phyloP scores from a whole-genome alignment of 2,797 vertebrate genomes.

The Gymnoscopelus microlampas region DNA sequence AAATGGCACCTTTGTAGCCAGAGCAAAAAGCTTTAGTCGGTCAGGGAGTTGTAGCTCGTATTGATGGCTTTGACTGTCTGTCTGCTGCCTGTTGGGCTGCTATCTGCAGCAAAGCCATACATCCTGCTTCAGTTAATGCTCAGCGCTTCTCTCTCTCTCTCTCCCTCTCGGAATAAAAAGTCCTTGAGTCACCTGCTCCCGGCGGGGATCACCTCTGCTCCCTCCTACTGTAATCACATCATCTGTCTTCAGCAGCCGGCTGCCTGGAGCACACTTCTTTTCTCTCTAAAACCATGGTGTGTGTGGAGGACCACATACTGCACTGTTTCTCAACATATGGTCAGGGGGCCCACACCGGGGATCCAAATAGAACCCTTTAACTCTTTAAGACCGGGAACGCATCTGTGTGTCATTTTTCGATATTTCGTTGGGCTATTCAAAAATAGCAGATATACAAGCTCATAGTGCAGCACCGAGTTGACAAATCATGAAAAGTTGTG shows the following conservation, averaged over 20 bases:
- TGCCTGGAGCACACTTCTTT: conserved; percentile 22
- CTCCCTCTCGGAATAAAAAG: conserved; percentile 36
- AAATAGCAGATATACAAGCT: too few species aligned
- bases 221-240: conserved; percentile 63
- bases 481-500: too few species aligned
- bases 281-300: conserved; percentile 20
- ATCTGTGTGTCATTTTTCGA: too few species aligned
- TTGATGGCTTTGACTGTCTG: background rate
- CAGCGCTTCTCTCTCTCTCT: conserved; percentile 11
- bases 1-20: conserved; percentile 1
- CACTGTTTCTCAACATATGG: conserved; percentile 2
- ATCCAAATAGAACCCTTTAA: too few species aligned
- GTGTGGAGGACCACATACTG: conserved; percentile 24
- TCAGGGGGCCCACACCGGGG: too few species aligned
- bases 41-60: background rate
- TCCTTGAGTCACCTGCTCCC: conserved; percentile 65
- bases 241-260: conserved; percentile 49
- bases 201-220: conserved; percentile 46
- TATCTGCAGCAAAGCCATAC: conserved; percentile 12
- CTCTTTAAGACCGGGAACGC: too few species aligned
- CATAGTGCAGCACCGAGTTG: too few species aligned
- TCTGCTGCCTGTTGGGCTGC: conserved; percentile 14
- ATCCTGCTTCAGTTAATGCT: conserved; percentile 25
- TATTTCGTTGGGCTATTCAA: too few species aligned
- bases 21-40: conserved; percentile 1